A percentile compares a stretch with the other conserved stretches of the same genome.
phyloP scores from a whole-genome alignment of 2,113 vertebrate genomes.

The Atlantisia rogersi region DNA sequence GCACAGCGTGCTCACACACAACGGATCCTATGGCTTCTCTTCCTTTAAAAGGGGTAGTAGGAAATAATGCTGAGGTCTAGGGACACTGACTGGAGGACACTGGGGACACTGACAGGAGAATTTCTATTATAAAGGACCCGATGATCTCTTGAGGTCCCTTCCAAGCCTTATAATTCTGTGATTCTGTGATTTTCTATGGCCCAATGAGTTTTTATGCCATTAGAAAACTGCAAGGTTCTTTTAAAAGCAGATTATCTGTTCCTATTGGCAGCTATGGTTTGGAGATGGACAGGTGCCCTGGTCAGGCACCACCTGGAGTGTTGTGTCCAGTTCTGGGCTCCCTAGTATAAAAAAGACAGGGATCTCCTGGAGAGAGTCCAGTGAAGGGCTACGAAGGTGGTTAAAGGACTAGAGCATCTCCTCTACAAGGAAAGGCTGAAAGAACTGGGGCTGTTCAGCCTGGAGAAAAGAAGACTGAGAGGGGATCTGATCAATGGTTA shows the following conservation, averaged over 20 bases:
- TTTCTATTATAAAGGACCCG: background rate
- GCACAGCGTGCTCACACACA: background rate
- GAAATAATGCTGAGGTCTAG: background rate
- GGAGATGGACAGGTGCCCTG: background rate
- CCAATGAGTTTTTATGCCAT: background rate
- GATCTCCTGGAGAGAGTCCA: no score
- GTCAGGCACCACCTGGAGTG: no score
- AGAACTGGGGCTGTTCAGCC: no score
- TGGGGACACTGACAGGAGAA: background rate
- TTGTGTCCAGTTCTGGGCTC: no score
- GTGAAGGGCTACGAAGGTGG: no score
- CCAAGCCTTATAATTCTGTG: no score
- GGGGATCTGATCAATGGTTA: no score
- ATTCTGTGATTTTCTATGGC: background rate
- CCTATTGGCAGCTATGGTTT: background rate
- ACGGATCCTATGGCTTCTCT: accelerated
- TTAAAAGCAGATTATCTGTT: background rate
- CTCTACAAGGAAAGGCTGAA: no score
- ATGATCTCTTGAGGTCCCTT: no score
- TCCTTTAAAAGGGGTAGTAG: background rate
- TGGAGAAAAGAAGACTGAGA: no score
- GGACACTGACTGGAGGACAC: background rate
- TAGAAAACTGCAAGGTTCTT: background rate
- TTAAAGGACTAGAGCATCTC: no score
- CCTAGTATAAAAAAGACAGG: no score